Evolutionary conservation across 1,140 invertebrate genomes (phyloP).

Genomic region (Penaeus vannamei): DNA sequence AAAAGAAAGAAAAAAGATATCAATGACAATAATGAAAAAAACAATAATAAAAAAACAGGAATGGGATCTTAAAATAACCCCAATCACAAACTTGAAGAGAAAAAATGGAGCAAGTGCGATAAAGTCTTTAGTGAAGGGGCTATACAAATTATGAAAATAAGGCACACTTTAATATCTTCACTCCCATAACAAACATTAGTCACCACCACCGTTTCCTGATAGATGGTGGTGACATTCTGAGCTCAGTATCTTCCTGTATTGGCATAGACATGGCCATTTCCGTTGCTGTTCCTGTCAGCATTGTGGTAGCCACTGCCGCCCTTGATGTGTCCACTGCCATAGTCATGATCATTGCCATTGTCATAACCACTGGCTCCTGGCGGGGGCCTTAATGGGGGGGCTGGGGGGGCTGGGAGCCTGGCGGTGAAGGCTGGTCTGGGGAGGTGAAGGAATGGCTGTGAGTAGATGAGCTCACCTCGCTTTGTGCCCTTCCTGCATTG

Average conservation of each 20-base stretch:
- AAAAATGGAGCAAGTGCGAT: background rate
- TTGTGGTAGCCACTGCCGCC: slow-evolving; percentile 36
- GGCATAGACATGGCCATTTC: slow-evolving; percentile 32
- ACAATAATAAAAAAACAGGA: too few relatives aligned
- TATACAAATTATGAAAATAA: slow-evolving; percentile 13
- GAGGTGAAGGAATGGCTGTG: slow-evolving; percentile 61
- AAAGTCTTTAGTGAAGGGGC: background rate
- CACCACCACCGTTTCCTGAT: background rate
- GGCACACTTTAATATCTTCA: slow-evolving; percentile 23
- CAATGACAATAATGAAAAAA: too few relatives aligned
- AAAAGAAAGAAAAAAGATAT: too few relatives aligned
- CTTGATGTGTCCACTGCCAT: slow-evolving; percentile 40
- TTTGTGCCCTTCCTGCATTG: slow-evolving; percentile 54
- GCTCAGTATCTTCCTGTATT: slow-evolving; percentile 22
- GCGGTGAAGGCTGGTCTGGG: slow-evolving; percentile 17
- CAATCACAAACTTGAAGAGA: background rate
- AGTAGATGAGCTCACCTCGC: slow-evolving; percentile 61
- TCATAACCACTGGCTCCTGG: slow-evolving; percentile 41
- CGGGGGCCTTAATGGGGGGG: slow-evolving; percentile 40
- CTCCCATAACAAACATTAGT: background rate
- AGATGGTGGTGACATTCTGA: background rate
- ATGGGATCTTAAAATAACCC: too few relatives aligned
- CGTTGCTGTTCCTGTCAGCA: slow-evolving; percentile 38
- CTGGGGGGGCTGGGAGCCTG: slow-evolving; percentile 44
- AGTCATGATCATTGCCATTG: slow-evolving; percentile 17